These are phyloP conservation scores for Arenaria interpres DNA, from an alignment of 2,113 vertebrate species.

Conservation along the genomic window DNA sequence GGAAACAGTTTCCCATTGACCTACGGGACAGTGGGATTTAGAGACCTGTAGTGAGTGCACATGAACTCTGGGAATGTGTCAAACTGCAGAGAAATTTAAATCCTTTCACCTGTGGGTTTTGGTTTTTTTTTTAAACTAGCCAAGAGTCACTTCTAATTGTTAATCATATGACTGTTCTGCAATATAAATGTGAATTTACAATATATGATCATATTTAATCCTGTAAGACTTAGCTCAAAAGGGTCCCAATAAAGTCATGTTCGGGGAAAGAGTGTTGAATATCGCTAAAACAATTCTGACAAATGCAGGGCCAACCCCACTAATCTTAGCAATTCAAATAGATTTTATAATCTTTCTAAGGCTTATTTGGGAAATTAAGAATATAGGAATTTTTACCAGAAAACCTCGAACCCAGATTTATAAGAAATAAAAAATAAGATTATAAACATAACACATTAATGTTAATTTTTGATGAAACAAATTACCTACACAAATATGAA, in stretches of 20 bases:
- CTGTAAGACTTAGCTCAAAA: background rate
- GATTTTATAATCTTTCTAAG: background rate
- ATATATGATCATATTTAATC: background rate
- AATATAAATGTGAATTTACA: background rate
- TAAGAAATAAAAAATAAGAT: background rate
- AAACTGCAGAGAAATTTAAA: background rate
- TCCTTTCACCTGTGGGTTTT: background rate
- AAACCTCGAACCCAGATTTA: background rate
- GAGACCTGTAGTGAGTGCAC: background rate
- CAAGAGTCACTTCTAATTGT: background rate
- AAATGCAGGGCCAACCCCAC: background rate
- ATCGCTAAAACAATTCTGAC: background rate
- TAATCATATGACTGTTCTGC: background rate
- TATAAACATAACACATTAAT: background rate
- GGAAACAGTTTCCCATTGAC: background rate
- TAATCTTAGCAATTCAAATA: background rate
- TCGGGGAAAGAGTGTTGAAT: background rate
- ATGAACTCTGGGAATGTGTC: background rate
- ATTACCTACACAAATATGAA: background rate
- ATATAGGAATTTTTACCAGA: background rate
- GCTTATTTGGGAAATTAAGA: background rate
- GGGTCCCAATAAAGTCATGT: fast-evolving
- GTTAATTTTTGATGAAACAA: background rate
- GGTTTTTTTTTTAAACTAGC: background rate
- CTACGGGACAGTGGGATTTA: background rate